Percentiles rank a stretch among this genome's conserved stretches.
Evolutionary conservation across 2,888 invertebrate genomes (phyloP).

Genomic region (Ectemnius continuus): DNA sequence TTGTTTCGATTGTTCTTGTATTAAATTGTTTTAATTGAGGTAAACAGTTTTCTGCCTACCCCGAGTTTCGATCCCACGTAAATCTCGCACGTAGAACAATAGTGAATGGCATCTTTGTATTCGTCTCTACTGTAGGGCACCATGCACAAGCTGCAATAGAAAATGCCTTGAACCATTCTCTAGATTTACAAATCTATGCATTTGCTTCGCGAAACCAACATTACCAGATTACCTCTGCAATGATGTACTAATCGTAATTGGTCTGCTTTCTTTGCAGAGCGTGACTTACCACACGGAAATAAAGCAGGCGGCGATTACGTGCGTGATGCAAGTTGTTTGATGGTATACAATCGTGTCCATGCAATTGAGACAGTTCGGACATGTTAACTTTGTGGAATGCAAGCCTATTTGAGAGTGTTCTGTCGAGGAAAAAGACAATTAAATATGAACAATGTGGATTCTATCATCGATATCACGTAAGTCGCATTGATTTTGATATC

Average conservation of each 20-base stretch:
- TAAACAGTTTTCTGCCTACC: not conserved
- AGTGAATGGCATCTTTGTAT: slow-evolving; percentile 46
- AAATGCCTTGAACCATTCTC: not conserved
- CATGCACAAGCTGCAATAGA: slow-evolving; percentile 39
- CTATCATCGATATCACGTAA: no score
- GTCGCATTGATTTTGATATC: no score
- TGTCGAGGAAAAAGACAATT: slow-evolving; percentile 16
- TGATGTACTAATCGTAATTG: no score
- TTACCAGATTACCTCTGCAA: no score
- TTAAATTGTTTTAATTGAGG: no score
- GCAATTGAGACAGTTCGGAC: slow-evolving; percentile 51
- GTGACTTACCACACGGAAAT: slow-evolving; percentile 36
- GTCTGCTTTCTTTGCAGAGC: no score
- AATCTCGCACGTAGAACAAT: slow-evolving; percentile 48
- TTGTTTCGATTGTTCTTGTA: no score
- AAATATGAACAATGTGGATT: not conserved
- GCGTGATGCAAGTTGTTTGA: slow-evolving; percentile 35
- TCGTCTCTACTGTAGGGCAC: slow-evolving; percentile 36
- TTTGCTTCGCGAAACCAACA: no score
- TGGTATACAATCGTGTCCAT: slow-evolving; percentile 38
- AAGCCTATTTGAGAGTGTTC: slow-evolving; percentile 39
- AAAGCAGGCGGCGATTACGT: slow-evolving; percentile 32
- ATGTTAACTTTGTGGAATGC: slow-evolving; percentile 35
- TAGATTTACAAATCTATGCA: no score
- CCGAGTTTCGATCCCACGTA: slow-evolving; percentile 48